A percentile compares a stretch with the other conserved stretches of the same genome.
phyloP scores from a whole-genome alignment of 2,797 vertebrate species.

The Megalops cyprinoides region DNA sequence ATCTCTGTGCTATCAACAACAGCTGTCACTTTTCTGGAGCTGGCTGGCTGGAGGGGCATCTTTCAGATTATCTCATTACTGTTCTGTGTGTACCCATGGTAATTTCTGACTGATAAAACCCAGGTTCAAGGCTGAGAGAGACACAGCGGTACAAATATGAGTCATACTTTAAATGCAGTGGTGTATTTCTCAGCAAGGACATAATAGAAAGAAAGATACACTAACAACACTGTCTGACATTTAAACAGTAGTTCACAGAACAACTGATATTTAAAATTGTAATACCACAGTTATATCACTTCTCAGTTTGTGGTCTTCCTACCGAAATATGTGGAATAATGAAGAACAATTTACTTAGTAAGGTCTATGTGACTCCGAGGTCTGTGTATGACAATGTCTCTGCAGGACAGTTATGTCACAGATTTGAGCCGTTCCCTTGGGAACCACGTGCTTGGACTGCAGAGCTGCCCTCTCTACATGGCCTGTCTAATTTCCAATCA shows the following conservation, averaged over 20 bases:
- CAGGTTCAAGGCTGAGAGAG: constrained; percentile 50
- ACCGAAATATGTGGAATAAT: background rate
- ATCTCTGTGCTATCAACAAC: constrained; percentile 42
- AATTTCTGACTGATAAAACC: background rate
- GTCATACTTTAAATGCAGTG: background rate
- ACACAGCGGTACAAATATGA: too few species aligned
- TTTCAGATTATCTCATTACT: background rate
- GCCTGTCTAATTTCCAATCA: background rate
- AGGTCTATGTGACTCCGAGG: too few species aligned
- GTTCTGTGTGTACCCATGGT: background rate
- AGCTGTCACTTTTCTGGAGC: constrained; percentile 32
- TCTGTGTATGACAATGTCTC: background rate
- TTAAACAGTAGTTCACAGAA: background rate
- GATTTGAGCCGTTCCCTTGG: background rate
- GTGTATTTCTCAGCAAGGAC: background rate
- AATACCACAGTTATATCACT: background rate
- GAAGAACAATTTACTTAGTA: too few species aligned
- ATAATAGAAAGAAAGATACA: background rate
- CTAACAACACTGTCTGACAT: background rate
- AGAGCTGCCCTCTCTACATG: background rate
- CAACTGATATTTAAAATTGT: background rate
- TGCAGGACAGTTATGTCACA: background rate
- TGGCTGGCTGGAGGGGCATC: background rate
- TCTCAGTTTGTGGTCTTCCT: background rate
- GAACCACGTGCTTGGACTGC: background rate